Percentiles rank a stretch among this genome's conserved stretches.
These are phyloP conservation scores for Siderastrea radians DNA, from an alignment of 92 coral and sea anemone species.

Conservation along the genomic window DNA sequence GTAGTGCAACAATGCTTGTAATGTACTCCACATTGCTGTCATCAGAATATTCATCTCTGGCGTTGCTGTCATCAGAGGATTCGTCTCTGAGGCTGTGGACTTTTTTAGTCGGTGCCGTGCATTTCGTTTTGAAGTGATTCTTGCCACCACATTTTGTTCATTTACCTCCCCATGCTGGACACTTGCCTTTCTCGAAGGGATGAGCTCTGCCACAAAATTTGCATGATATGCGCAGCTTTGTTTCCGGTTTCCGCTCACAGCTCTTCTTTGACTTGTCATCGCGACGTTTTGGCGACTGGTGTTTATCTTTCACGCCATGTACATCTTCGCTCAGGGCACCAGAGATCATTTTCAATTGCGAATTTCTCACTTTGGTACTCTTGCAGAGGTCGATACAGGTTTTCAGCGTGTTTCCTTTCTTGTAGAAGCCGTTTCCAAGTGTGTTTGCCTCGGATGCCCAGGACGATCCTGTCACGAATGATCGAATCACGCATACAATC, in stretches of 20 bases:
- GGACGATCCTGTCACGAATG: constrained; percentile 45
- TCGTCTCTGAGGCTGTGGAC: constrained; percentile 3
- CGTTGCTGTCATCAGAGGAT: no score
- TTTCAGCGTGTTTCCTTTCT: constrained; percentile 53
- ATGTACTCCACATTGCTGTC: constrained; percentile 25
- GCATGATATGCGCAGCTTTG: constrained; percentile 4
- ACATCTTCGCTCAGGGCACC: constrained; percentile 16
- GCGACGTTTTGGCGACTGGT: not conserved
- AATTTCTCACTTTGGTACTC: constrained; percentile 19
- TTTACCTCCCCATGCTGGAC: no score
- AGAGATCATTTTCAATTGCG: constrained; percentile 20
- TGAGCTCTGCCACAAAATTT: constrained; percentile 27
- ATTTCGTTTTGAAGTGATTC: not conserved
- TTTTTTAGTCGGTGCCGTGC: constrained; percentile 1
- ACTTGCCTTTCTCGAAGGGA: constrained; percentile 3
- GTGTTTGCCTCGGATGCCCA: constrained; percentile 23
- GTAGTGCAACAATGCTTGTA: constrained; percentile 24
- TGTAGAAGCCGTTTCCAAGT: constrained; percentile 41
- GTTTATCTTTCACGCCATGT: not conserved
- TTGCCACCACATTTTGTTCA: constrained; percentile 31
- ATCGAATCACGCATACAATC: constrained; percentile 10
- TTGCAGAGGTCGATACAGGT: constrained; percentile 48
- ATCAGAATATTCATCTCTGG: no score
- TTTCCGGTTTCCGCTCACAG: constrained; percentile 22
- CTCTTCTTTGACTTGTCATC: constrained; percentile 27